Percentiles rank a stretch among this genome's conserved stretches.
Evolutionary conservation across 2,888 invertebrate species (phyloP).

Genomic region (Dryobotodes eremita): DNA sequence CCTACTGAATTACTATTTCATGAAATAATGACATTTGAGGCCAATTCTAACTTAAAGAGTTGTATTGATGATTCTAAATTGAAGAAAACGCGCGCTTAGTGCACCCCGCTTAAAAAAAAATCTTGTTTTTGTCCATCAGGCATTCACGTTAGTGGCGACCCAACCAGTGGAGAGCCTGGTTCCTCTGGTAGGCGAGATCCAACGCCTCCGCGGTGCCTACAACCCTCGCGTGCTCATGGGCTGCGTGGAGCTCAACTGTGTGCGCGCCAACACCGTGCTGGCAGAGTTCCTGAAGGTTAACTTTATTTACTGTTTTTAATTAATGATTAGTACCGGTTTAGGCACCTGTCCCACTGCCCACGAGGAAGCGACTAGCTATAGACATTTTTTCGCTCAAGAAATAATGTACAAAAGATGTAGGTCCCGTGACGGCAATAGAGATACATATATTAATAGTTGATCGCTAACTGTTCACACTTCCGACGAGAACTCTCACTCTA

Average conservation of each 20-base stretch:
- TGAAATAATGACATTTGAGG: background rate
- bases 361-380: background rate
- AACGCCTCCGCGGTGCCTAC: slow-evolving; percentile 88
- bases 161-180: slow-evolving; percentile 93
- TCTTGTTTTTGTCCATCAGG: slow-evolving; percentile 66
- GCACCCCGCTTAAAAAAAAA: background rate
- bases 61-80: background rate
- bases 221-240: slow-evolving; percentile 90
- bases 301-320: background rate
- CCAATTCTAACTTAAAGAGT: background rate
- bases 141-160: slow-evolving; percentile 85
- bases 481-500: background rate
- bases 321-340: background rate
- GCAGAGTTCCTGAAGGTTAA: slow-evolving; percentile 90
- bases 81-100: slow-evolving; percentile 43
- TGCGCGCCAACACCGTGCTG: slow-evolving; percentile 93
- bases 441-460: background rate
- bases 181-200: slow-evolving; percentile 93
- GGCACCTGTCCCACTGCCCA: background rate
- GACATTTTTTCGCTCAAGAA: background rate
- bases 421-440: background rate
- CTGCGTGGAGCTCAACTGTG: slow-evolving; percentile 93
- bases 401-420: background rate
- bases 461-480: background rate
- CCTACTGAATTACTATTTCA: background rate